These are phyloP conservation scores for Phaetusa simplex DNA, from an alignment of 2,113 vertebrate species.

Conservation along the genomic window DNA sequence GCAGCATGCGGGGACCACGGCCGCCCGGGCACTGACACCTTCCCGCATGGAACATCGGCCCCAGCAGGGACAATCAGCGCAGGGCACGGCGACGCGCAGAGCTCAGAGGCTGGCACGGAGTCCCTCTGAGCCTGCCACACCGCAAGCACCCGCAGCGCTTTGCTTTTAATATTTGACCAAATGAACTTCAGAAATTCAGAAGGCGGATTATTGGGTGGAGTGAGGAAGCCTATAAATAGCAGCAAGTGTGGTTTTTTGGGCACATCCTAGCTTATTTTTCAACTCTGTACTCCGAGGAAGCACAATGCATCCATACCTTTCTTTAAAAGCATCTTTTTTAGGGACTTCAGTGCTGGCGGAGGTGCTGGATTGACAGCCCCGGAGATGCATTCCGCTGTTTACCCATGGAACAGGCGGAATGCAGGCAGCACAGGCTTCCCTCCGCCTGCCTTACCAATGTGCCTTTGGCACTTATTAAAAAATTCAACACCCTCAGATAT, in stretches of 20 bases:
- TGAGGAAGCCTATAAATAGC: not conserved
- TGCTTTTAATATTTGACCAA: not conserved
- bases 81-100: not conserved
- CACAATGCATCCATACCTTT: not conserved
- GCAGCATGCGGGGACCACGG: not conserved
- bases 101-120: not conserved
- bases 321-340: not conserved
- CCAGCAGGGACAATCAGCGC: not conserved
- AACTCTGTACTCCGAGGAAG: not conserved
- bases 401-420: not conserved
- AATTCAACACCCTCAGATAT: not conserved
- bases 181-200: not conserved
- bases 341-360: not conserved
- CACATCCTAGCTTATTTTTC: not conserved
- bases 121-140: not conserved
- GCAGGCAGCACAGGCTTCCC: not conserved
- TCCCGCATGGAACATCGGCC: not conserved
- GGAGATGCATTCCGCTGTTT: not conserved
- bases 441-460: not conserved
- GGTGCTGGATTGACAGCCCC: not conserved
- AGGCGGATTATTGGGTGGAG: not conserved
- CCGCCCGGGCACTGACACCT: not conserved
- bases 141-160: accelerated
- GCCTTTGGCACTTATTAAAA: not conserved
- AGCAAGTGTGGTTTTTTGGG: not conserved